A percentile compares a stretch with the other conserved stretches of the same genome.
Conservation (phyloP, 2,797 vertebrate species). For the Melopsittacus undulatus region DNA sequence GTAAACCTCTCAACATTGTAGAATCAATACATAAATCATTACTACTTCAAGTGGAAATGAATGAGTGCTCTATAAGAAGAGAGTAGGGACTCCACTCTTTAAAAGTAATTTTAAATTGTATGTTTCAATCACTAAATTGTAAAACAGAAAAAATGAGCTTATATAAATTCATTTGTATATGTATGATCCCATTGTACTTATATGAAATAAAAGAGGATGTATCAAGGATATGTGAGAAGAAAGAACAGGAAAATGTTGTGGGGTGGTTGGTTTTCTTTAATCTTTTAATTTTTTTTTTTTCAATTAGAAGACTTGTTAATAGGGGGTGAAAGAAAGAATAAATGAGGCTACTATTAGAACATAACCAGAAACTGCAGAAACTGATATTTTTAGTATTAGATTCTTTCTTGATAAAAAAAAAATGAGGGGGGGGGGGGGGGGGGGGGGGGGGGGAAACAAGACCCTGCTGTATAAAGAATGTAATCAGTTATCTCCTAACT, state of each 20-base stretch:
- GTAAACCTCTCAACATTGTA: not conserved
- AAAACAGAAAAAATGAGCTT: not conserved
- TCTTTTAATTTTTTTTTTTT: not conserved
- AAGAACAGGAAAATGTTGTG: not conserved
- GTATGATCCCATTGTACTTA: not conserved
- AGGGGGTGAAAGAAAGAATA: not conserved
- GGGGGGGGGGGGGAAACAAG: accelerated
- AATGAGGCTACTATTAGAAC: not conserved
- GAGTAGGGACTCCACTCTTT: not conserved
- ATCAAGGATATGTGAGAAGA: not conserved
- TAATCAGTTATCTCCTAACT: not conserved
- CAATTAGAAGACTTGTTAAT: not conserved
- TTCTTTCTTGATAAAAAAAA: not conserved
- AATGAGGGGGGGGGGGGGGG: accelerated
- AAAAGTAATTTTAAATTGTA: not conserved
- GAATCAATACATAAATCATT: not conserved
- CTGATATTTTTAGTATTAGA: not conserved
- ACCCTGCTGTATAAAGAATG: not conserved
- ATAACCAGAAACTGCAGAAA: not conserved
- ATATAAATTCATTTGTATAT: not conserved
- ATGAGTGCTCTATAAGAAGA: not conserved
- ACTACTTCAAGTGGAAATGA: not conserved
- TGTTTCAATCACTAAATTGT: not conserved
- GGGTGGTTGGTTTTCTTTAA: not conserved
- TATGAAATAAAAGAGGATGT: not conserved